Conservation (phyloP, 2,888 invertebrate genomes). For the Caenorhabditis uteleia region DNA sequence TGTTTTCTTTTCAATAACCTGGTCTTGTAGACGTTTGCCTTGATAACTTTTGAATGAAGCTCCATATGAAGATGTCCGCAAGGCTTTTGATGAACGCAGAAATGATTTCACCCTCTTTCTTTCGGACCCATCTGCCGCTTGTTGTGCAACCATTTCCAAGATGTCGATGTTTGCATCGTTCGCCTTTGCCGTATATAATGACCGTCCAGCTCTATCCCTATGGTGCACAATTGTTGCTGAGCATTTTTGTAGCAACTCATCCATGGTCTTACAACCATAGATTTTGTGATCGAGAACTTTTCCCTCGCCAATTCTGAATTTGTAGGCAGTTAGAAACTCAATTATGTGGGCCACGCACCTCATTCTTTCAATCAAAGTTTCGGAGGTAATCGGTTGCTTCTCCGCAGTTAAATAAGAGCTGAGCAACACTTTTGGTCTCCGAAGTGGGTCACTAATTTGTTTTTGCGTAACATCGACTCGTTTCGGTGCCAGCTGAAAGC, state of each 20-base stretch:
- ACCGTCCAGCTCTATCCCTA: conserved; percentile 1
- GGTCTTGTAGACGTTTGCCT: no score
- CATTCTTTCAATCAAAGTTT: conserved; percentile 10
- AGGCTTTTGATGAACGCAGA: no score
- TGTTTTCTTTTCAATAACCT: no score
- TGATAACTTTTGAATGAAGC: no score
- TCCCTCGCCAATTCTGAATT: conserved; percentile 16
- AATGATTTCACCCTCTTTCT: no score
- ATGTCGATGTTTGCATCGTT: conserved; percentile 26
- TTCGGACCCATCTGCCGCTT: no score
- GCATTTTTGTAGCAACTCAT: conserved; percentile 21
- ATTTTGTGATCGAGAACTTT: conserved; percentile 4
- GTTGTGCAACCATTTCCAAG: conserved; percentile 18
- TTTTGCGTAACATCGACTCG: conserved; percentile 11
- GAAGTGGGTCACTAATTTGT: conserved; percentile 21
- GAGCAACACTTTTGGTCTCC: conserved; percentile 17
- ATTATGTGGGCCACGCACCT: conserved; percentile 2
- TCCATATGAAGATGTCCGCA: no score
- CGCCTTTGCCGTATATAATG: conserved; percentile 8
- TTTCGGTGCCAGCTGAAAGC: conserved; percentile 15
- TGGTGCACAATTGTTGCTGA: conserved; percentile 8
- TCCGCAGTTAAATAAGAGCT: conserved; percentile 12
- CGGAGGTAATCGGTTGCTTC: conserved; percentile 16
- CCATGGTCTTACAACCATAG: conserved; percentile 15
- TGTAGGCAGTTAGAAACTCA: neutral